A percentile compares a stretch with the other conserved stretches of the same genome.
Conservation (phyloP, 35 echinoderm and acorn worm genomes). For the Lytechinus pictus region DNA sequence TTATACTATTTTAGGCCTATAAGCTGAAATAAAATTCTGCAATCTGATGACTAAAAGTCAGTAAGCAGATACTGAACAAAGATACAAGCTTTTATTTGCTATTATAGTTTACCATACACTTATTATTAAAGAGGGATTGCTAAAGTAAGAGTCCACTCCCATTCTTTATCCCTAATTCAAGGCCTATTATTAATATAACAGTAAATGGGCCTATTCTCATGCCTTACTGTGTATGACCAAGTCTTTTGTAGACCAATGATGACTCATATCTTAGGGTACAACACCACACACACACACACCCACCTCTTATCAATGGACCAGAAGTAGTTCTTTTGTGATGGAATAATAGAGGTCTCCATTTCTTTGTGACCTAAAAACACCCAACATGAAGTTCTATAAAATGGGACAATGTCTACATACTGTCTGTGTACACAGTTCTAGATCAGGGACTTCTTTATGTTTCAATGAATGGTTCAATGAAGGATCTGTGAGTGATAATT, state of each 20-base stretch:
- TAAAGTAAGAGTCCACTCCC: neutral
- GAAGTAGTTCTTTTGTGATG: neutral
- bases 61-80: neutral
- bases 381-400: neutral
- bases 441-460: neutral
- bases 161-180: neutral
- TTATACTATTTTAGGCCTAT: too few species aligned
- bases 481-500: neutral
- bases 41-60: neutral
- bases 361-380: slow-evolving; percentile 18
- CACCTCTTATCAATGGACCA: neutral
- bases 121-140: neutral
- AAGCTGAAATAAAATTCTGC: neutral
- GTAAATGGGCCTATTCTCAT: neutral
- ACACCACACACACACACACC: neutral
- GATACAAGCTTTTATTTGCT: neutral
- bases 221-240: neutral
- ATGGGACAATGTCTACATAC: neutral
- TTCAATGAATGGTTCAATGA: neutral
- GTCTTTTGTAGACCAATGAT: neutral
- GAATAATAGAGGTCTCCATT: neutral
- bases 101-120: neutral
- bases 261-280: neutral
- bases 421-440: neutral
- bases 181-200: neutral